Evolutionary conservation across 1,140 invertebrate species (phyloP), one percentile per base, ranked within the genome.

Genomic region (Aphis craccivora): DNA sequence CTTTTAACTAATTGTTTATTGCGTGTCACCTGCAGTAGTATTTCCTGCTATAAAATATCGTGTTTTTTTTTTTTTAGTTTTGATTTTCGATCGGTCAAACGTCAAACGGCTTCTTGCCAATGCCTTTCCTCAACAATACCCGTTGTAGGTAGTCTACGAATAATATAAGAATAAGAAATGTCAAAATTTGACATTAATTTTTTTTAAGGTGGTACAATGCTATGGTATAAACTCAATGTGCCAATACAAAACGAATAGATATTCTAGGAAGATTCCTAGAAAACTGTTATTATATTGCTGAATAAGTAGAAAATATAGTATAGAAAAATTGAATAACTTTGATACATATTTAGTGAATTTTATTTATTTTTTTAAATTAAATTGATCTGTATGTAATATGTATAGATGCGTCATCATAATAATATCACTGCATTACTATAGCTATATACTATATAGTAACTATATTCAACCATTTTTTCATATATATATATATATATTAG

Each of bases 1-100:
- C 60, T 76, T 76, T 76, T 76, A 76, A 76, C 60, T 76, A 76
- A 76, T 76, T 76, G 60, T 76, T 18, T 76, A 35, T 76, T 76
- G 60, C 60, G 60, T 76, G 60, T 76, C 60, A 76, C 60, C n/a
- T 11, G 60, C 60, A 76, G 60, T 76, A 76, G 60, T 76, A 76
- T 76, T 76, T n/a, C 9, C 14, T 76, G 14, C 14, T n/a, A n/a
- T n/a, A 20, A 67, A 67, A 67, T 51, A 67, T 67, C 30, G 60
- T 30, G 14, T n/a, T 67, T 67, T 30, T 30, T 30, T 30, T n/a
- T 67, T 67, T 30, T 30, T 30, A 11, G 9, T n/a, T 76, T 76
- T 76, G 30, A 76, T 76, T n/a, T 76, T 76, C 30, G 30, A n/a
- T 76, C 60, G 30, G 60, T 76, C 30, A 76, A n/a, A 76, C 60